These are phyloP conservation scores for Chelon labrosus DNA, from an alignment of 2,797 vertebrate genomes.

Conservation along the genomic window DNA sequence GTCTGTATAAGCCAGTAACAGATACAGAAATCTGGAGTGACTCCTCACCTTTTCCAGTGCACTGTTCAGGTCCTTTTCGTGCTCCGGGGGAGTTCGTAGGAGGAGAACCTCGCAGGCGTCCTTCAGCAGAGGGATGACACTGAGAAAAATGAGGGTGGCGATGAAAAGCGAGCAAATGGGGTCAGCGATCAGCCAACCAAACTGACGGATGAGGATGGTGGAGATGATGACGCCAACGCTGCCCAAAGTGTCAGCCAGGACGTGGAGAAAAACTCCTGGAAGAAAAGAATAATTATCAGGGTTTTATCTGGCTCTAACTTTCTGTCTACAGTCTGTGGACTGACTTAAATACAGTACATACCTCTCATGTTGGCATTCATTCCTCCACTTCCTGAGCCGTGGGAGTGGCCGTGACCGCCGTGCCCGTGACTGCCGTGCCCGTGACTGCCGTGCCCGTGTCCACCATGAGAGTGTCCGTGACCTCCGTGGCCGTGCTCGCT, in stretches of 20 bases:
- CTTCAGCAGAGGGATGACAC: constrained; percentile 95
- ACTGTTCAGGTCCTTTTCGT: constrained; percentile 92
- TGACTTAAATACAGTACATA: constrained; percentile 43
- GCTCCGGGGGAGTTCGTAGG: constrained; percentile 90
- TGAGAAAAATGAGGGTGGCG: constrained; percentile 95
- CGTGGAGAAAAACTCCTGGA: constrained; percentile 95
- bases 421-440: constrained; percentile 81
- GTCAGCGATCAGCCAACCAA: constrained; percentile 98
- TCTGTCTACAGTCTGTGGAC: rapidly evolving
- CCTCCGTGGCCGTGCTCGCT: constrained; percentile 87
- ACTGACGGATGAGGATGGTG: constrained; percentile 96
- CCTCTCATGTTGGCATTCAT: constrained; percentile 99
- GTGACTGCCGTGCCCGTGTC: constrained; percentile 83
- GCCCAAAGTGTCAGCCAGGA: constrained; percentile 96
- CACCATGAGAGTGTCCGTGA: constrained; percentile 86
- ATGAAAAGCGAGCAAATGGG: constrained; percentile 99
- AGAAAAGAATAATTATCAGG: not conserved
- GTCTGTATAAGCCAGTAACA: not conserved
- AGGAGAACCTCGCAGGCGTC: constrained; percentile 96
- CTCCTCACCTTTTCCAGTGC: constrained; percentile 94
- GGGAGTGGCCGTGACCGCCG: constrained; percentile 86
- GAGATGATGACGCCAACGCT: constrained; percentile 98
- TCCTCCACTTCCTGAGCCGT: constrained; percentile 86
- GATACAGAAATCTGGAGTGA: not conserved
- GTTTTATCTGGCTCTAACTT: rapidly evolving